Evolutionary conservation across 2,113 vertebrate species (phyloP).

Genomic region (Ondatra zibethicus): DNA sequence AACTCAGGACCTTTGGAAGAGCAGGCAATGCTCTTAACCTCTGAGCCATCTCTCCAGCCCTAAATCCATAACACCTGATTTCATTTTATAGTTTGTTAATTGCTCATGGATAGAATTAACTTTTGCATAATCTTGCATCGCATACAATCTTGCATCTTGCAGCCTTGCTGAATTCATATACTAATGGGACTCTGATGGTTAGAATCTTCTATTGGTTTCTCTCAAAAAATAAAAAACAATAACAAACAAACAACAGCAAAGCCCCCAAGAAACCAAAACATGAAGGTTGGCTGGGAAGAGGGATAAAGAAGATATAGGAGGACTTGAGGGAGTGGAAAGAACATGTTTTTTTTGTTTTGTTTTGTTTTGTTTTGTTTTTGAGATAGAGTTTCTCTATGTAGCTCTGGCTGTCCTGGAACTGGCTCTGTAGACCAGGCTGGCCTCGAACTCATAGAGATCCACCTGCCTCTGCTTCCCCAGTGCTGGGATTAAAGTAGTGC

Average conservation of each 20-base stretch:
- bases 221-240: neutral
- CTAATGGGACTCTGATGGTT: neutral
- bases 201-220: neutral
- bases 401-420: too few relatives aligned
- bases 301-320: neutral
- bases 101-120: neutral
- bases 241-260: neutral
- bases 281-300: neutral
- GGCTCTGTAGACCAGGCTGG: too few relatives aligned
- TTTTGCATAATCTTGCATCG: conserved; percentile 10
- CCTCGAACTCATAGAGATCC: too few relatives aligned
- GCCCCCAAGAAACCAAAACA: neutral
- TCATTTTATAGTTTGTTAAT: neutral
- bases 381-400: neutral
- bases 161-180: neutral
- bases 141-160: neutral
- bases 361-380: neutral
- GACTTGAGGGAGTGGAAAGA: neutral
- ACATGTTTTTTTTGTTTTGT: neutral
- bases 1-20: too few relatives aligned
- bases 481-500: neutral
- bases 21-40: neutral
- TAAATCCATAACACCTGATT: neutral
- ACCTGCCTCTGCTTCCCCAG: too few relatives aligned
- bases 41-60: neutral